Conservation (phyloP, 2,888 invertebrate species). For the Notodonta dromedarius region DNA sequence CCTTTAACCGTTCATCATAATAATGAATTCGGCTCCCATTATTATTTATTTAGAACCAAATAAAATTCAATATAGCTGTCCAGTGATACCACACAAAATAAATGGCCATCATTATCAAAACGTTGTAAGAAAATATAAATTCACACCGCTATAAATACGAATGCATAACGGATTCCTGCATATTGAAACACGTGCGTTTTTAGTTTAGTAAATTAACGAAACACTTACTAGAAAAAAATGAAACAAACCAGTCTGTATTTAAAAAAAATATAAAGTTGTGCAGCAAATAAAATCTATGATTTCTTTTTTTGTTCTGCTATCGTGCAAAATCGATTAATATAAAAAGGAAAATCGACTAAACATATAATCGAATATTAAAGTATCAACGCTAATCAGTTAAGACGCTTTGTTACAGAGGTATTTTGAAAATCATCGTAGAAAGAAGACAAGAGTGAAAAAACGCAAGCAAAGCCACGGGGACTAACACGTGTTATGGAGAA, state of each 20-base stretch:
- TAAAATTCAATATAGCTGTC: slow-evolving; percentile 6
- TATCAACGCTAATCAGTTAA: too few relatives aligned
- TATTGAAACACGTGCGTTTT: neutral
- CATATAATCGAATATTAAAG: neutral
- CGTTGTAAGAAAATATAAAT: neutral
- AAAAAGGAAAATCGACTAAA: neutral
- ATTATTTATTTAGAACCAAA: neutral
- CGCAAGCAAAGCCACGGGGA: neutral
- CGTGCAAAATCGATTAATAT: neutral
- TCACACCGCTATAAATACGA: neutral
- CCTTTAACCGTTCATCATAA: neutral
- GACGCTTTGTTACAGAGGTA: too few relatives aligned
- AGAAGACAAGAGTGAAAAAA: neutral
- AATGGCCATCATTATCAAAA: slow-evolving; percentile 3
- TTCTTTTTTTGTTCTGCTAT: slow-evolving; percentile 8
- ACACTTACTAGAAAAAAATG: too few relatives aligned
- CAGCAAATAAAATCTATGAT: slow-evolving; percentile 11
- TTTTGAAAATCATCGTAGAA: too few relatives aligned
- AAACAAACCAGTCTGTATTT: too few relatives aligned
- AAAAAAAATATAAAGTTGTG: too few relatives aligned
- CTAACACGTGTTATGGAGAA: neutral
- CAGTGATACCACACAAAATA: neutral
- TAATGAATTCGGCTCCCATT: neutral
- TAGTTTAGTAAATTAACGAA: slow-evolving; percentile 6
- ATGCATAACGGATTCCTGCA: slow-evolving; percentile 3